Base-by-base conservation (phyloP, 2,797 vertebrate genomes). In the Myripristis jacobus region DNA sequence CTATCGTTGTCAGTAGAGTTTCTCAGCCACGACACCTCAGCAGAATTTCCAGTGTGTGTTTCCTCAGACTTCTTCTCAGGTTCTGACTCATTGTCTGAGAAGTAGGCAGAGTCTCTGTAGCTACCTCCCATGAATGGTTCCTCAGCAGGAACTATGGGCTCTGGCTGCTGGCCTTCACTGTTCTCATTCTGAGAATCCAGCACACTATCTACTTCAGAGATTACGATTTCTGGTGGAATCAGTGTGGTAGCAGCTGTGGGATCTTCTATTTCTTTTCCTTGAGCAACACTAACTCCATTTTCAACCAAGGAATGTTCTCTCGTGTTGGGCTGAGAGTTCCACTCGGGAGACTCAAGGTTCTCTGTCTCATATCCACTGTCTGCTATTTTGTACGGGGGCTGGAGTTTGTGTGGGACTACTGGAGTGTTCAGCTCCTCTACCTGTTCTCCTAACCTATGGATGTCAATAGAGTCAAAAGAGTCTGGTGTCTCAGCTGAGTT, bases 321-420 rank as follows among this genome's bases (percentile, higher is more conserved):
- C 1, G 81, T 90, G 11, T 86, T 66, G 2, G 93, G 73, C 82
- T 97, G 97, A 21, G 96, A 96, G 68, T 96, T 98, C 97, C 97
- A 99, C 78, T 99, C 98, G 0, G 98, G 98, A 70, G 98, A 99
- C 84, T 99, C 98, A 67, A 99, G 82, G 90, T 99, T 99, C 92
- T 99, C 98, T 0, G 98, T 99, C 91, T 99, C 98, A 4, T 99
- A 99, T 21, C 98, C 98, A 1, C 98, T 99, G 82, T 99, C 98
- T 1, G 96, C 96, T 21, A 97, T 95, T 89, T 97, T 99, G 88
- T 97, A 97, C 0, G 96, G 96, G 10, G 96, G 96, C 75, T 95
- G 80, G 75, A 95, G 95, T 67, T 97, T 97, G 90, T 95, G 93
- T 43, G 93, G 91, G 27, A 90, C 79, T 16, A 76, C 80, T 27